Conservation (phyloP, 2,888 invertebrate species). For the Drosophila pseudotalamancana region DNA sequence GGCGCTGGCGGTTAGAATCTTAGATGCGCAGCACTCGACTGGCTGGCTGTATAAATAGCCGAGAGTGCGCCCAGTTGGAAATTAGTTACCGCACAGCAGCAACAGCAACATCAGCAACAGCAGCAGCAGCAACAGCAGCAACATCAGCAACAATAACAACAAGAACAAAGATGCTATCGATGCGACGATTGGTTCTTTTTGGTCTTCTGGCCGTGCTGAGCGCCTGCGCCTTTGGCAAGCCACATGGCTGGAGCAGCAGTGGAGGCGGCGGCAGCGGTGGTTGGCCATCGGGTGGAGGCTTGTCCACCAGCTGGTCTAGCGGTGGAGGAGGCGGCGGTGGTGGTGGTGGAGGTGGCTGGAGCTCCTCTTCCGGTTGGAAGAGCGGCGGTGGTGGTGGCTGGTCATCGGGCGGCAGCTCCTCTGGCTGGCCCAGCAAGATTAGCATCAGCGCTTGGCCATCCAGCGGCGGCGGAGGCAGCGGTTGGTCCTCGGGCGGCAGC, state of each 20-base stretch:
- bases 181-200: constrained; percentile 39
- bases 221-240: constrained; percentile 51
- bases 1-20: constrained; percentile 54
- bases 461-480: constrained; percentile 33
- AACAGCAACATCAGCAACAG: constrained; percentile 5
- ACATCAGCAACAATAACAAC: constrained; percentile 3
- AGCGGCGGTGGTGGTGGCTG: constrained; percentile 36
- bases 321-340: constrained; percentile 45
- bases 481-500: constrained; percentile 44
- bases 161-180: constrained; percentile 55
- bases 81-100: constrained; percentile 74
- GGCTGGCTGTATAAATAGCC: constrained; percentile 63
- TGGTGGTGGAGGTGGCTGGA: constrained; percentile 33
- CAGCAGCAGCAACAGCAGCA: constrained; percentile 17
- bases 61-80: constrained; percentile 62
- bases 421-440: constrained; percentile 40
- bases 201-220: constrained; percentile 51
- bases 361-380: too few species aligned
- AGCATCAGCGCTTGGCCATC: constrained; percentile 45
- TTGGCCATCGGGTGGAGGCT: constrained; percentile 55
- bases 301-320: constrained; percentile 45
- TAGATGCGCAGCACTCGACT: constrained; percentile 49
- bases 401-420: constrained; percentile 53
- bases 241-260: constrained; percentile 64
- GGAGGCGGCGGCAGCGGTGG: constrained; percentile 42